Evolutionary conservation across 2,888 invertebrate species (phyloP).

Genomic region (Acronicta alni): DNA sequence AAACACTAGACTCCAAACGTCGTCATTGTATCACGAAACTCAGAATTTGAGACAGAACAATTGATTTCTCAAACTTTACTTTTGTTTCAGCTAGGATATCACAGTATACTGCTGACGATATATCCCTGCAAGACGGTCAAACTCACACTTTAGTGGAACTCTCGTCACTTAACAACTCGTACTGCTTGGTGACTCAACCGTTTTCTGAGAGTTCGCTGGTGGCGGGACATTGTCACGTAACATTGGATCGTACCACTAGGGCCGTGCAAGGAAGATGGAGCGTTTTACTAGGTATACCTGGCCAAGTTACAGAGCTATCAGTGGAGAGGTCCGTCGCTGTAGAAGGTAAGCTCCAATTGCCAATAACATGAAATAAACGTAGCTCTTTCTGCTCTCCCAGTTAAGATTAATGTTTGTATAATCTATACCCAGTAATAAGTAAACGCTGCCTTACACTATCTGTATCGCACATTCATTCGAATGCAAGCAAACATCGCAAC

Average conservation of each 20-base stretch:
- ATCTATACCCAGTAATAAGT: not conserved
- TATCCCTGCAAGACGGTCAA: slow-evolving; percentile 74
- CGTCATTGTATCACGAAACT: too few species aligned
- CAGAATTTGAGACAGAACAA: too few species aligned
- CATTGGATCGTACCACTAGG: slow-evolving; percentile 76
- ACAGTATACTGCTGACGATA: slow-evolving; percentile 62
- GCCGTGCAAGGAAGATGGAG: slow-evolving; percentile 85
- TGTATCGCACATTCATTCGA: slow-evolving; percentile 4
- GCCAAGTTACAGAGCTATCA: slow-evolving; percentile 77
- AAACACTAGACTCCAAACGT: too few species aligned
- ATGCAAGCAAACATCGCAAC: slow-evolving; percentile 2
- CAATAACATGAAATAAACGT: too few species aligned
- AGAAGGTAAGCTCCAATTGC: slow-evolving; percentile 66
- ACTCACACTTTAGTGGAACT: slow-evolving; percentile 66
- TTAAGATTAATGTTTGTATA: too few species aligned
- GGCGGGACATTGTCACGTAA: slow-evolving; percentile 79
- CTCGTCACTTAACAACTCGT: slow-evolving; percentile 70
- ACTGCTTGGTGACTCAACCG: slow-evolving; percentile 80
- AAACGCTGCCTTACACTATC: not conserved
- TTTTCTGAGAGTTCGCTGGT: slow-evolving; percentile 79
- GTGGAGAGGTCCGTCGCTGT: slow-evolving; percentile 75
- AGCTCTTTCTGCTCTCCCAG: too few species aligned
- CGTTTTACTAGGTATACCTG: slow-evolving; percentile 80
- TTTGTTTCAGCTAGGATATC: slow-evolving; percentile 49
- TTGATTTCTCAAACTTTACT: not conserved